Evolutionary conservation across 2,888 invertebrate species (phyloP).

Genomic region (Standfussiana lucernea): DNA sequence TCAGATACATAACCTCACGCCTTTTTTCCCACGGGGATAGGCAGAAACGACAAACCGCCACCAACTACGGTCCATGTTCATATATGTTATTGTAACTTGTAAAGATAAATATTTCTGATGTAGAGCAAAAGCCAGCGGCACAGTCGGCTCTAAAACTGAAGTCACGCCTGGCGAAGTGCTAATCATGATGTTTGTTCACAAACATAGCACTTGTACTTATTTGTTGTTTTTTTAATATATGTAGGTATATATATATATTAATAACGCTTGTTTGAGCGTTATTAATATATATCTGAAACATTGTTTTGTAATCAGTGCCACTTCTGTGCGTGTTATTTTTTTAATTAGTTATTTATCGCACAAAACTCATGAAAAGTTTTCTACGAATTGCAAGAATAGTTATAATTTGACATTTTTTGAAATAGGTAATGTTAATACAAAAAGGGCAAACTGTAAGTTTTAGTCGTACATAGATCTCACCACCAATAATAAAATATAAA

Average conservation of each 20-base stretch:
- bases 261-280: too few species aligned
- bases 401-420: too few species aligned
- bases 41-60: not conserved
- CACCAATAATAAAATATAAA: too few species aligned
- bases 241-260: too few species aligned
- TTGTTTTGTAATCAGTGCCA: not conserved
- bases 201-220: conserved; percentile 25
- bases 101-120: not conserved
- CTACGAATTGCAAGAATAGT: too few species aligned
- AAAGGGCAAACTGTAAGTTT: too few species aligned
- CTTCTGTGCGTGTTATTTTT: not conserved
- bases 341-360: not conserved
- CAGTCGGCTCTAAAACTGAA: conserved; percentile 30
- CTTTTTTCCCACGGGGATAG: not conserved
- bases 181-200: conserved; percentile 38
- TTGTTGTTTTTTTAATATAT: conserved; percentile 22
- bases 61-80: not conserved
- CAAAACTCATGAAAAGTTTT: too few species aligned
- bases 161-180: conserved; percentile 59
- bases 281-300: conserved; percentile 6
- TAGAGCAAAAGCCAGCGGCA: not conserved
- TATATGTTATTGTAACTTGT: not conserved
- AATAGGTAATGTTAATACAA: too few species aligned
- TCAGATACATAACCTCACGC: not conserved
- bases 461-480: too few species aligned